phyloP scores from a whole-genome alignment of 53 echinoderm and acorn worm species.

The Patiria pectinifera region DNA sequence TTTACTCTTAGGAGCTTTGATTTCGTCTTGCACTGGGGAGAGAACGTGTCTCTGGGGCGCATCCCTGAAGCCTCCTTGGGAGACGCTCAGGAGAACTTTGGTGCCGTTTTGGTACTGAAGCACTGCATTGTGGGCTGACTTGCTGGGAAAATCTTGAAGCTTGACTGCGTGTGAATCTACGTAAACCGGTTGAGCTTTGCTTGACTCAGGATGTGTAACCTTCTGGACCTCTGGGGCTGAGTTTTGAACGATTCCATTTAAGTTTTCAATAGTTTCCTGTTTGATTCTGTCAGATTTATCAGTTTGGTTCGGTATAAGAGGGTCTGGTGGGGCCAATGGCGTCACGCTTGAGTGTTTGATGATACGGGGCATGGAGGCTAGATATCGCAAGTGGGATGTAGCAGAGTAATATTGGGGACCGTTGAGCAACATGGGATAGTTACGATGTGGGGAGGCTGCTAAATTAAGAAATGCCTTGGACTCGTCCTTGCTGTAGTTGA shows the following conservation, averaged over 20 bases:
- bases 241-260: not conserved
- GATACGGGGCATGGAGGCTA: slow-evolving; percentile 37
- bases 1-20: slow-evolving; percentile 32
- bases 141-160: not conserved
- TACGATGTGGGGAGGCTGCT: not conserved
- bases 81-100: slow-evolving; percentile 43
- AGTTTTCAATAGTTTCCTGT: not conserved
- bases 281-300: not conserved
- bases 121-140: slow-evolving; percentile 33
- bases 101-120: slow-evolving; percentile 48
- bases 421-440: slow-evolving; percentile 6
- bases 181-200: not conserved
- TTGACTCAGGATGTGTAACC: not conserved
- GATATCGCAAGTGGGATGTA: slow-evolving; percentile 25
- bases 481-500: not conserved
- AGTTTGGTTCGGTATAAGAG: not conserved
- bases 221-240: not conserved
- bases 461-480: slow-evolving; percentile 23
- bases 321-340: not conserved
- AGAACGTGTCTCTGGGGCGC: slow-evolving; percentile 12
- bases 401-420: slow-evolving; percentile 32
- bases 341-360: not conserved
- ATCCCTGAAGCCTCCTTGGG: slow-evolving; percentile 14
- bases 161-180: not conserved
- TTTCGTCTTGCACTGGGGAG: slow-evolving; percentile 46